Percentiles rank a stretch among this genome's conserved stretches.
These are phyloP conservation scores for Nannospalax galili DNA, from an alignment of 2,113 vertebrate species.

Conservation along the genomic window DNA sequence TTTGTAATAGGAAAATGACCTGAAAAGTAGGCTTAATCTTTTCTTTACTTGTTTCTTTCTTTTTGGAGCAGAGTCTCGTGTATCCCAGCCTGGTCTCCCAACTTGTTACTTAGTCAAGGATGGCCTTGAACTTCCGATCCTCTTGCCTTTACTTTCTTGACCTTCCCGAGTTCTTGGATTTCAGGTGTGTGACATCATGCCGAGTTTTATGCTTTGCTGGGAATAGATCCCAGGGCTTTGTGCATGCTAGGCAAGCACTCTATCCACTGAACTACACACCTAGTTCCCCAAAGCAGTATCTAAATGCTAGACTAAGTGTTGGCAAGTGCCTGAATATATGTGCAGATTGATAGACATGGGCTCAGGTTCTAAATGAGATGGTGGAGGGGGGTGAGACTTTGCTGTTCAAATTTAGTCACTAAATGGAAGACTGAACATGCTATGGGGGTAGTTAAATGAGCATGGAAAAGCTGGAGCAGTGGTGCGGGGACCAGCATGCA, in stretches of 20 bases:
- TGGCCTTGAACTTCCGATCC: neutral
- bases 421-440: fast-evolving
- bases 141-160: neutral
- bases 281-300: neutral
- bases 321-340: neutral
- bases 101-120: neutral
- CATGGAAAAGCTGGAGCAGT: neutral
- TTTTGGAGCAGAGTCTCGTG: neutral
- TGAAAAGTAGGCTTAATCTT: neutral
- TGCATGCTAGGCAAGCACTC: neutral
- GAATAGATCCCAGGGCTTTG: neutral
- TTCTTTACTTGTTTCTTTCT: neutral
- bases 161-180: neutral
- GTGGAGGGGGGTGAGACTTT: neutral
- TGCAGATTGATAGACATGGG: neutral
- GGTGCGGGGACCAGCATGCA: neutral
- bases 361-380: neutral
- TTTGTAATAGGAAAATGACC: neutral
- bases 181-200: neutral
- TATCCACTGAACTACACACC: neutral
- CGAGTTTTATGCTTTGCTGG: neutral
- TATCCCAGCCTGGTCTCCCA: neutral
- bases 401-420: neutral
- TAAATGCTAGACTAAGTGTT: neutral
- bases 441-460: neutral